Base-by-base conservation (phyloP, 2,888 invertebrate species). In the Micropterix aruncella region DNA sequence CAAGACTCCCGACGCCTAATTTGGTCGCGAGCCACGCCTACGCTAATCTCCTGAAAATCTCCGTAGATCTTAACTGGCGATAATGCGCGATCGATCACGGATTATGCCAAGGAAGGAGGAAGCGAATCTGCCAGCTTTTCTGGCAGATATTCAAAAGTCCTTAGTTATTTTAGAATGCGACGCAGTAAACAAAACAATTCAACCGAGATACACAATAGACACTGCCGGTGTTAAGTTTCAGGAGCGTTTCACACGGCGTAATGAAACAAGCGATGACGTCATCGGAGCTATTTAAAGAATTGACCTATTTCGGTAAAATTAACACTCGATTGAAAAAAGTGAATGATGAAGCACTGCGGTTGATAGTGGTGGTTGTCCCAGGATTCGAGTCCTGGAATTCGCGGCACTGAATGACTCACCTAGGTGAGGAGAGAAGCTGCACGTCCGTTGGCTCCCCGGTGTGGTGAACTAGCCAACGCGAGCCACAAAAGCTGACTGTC, bases 401-500 rank as follows among this genome's bases (percentile, higher is more conserved):
- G 12, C 5, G 12, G 27, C 27, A 27, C 27, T 27, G 27, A 27
- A 27, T 12, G 43, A 41, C 44, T 70, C 68, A 70, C 70, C 70
- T 66, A 69, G 60, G 60, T 58, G 54, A 66, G 61, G 62, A 63
- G 65, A 40, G 19, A 68, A 66, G 66, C 65, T 61, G 58, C 67
- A 63, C 66, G 38, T 36, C n/a, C 43, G 49, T 42, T 46, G 68
- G 70, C 69, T 68, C 70, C 68, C 7, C 5, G 27, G 67, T 56
- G 55, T 57, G 70, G 69, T 70, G 70, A 79, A 80, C 80, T 79
- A 80, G 74, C 73, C 70, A 68, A 68, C 70, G 66, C 69, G 68
- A 69, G 68, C 56, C 67, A 66, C 71, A 66, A 65, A 62, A 65
- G 67, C 69, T 70, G 69, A 70, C 66, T 68, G 66, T 64, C 56